Evolutionary conservation across 23 tunicate genomes (phyloP).

Genomic region (Trididemnum nubilum): DNA sequence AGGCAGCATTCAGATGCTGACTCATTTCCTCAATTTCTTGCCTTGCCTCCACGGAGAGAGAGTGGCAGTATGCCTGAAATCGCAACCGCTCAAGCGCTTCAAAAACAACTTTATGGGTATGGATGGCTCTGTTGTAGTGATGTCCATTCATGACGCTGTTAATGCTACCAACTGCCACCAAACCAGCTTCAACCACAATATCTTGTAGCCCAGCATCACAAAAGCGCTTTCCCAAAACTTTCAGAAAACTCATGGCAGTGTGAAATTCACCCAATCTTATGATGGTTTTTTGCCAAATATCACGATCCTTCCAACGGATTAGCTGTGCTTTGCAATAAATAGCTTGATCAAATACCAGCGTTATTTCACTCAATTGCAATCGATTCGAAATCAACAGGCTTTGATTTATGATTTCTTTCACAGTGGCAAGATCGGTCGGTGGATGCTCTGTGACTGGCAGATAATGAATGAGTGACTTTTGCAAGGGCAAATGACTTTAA

Average conservation of each 20-base stretch:
- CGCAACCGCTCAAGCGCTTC: neutral
- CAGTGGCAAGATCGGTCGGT: neutral
- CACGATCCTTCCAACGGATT: neutral
- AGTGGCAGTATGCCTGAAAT: neutral
- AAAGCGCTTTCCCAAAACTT: neutral
- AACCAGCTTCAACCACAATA: neutral
- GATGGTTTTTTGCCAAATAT: neutral
- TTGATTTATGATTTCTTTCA: neutral
- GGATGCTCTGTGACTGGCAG: neutral
- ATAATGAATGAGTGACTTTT: neutral
- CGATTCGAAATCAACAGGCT: neutral
- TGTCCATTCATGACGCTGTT: slow-evolving; percentile 12
- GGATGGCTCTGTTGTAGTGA: neutral
- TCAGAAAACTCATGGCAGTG: neutral
- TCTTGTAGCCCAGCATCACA: slow-evolving; percentile 14
- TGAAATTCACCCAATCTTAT: neutral
- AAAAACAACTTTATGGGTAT: neutral
- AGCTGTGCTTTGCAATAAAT: slow-evolving; percentile 12
- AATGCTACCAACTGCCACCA: neutral
- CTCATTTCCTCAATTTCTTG: neutral
- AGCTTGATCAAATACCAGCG: slow-evolving; percentile 1
- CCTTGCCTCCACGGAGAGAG: neutral
- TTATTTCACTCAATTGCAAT: neutral
- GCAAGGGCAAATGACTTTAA: neutral
- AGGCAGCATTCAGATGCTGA: neutral